Conservation (phyloP, 2,888 invertebrate species). For the Podotricha telesiphe region DNA sequence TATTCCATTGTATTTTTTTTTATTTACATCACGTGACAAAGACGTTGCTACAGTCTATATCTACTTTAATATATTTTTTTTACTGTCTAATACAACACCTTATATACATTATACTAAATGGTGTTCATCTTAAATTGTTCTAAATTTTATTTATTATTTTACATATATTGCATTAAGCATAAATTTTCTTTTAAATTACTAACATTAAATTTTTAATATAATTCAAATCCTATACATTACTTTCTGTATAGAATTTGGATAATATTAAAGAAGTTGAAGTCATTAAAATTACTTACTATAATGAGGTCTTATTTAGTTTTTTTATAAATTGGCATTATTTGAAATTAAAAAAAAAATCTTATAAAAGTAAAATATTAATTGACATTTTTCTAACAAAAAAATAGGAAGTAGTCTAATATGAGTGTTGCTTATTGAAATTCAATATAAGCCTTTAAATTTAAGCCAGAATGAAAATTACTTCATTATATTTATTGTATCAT, state of each 20-base stretch:
- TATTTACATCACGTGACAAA: neutral
- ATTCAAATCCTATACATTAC: too few species aligned
- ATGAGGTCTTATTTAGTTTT: constrained; percentile 3
- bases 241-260: neutral
- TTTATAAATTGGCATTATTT: neutral
- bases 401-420: neutral
- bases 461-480: neutral
- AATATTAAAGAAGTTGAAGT: neutral
- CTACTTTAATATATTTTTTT: neutral
- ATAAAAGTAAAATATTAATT: constrained; percentile 1
- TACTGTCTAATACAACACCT: too few species aligned
- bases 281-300: neutral
- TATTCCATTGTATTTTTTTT: neutral
- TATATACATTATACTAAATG: neutral
- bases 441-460: neutral
- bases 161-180: neutral
- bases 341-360: too few species aligned
- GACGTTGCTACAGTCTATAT: neutral
- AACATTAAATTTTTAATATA: neutral
- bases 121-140: neutral
- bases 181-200: neutral
- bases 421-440: neutral
- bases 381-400: neutral
- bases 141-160: neutral
- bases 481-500: constrained; percentile 48